Base-by-base conservation (phyloP, 2,888 invertebrate species). In the Marronus borbonicus region DNA sequence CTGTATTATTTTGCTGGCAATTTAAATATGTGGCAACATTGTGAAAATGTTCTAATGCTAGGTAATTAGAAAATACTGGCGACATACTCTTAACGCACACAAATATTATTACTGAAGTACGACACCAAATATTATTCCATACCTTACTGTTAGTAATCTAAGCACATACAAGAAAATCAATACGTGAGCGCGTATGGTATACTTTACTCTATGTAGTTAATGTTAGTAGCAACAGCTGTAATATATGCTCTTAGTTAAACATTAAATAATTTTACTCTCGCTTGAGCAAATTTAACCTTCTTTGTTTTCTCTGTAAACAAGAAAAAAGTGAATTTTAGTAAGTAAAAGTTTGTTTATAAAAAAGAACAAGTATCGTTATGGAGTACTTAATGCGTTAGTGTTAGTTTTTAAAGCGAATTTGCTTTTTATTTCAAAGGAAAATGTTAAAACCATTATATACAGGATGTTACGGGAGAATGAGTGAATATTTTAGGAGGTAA, bases 151-250 rank as follows among this genome's bases (percentile, higher is more conserved):
- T 36, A 31, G 58, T 39, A 72, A 24, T 60, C 24, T 20, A 58
- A 55, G 66, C 66, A 44, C 66, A 66, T 36, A 68, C 49, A 68
- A 20, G 49, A 68, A 68, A 68, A 68, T 68, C 44, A 68, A 68
- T 49, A 68, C 44, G 3, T 60, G 28, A 3, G 24, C 8, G 24
- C 20, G 14, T 60, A 60, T 20, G n/a, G 24, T 1, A 68, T 17
- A 44, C 20, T 72, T 72, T 20, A 39, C 60, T 58, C 52, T 36
- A 58, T 39, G 24, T 17, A 44, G 20, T 17, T 31, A 14, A 49
- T 20, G 66, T 7, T 60, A 60, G 55, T 69, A 72, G 60, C n/a
- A 49, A 10, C 39, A 36, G 39, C 36, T 72, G 72, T 31, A 52
- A 52, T 14, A n/a, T 52, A 52, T 50, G 10, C n/a, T 14, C 14